Evolutionary conservation across 2,797 vertebrate genomes (phyloP).

Genomic region (Scleropages formosus): DNA sequence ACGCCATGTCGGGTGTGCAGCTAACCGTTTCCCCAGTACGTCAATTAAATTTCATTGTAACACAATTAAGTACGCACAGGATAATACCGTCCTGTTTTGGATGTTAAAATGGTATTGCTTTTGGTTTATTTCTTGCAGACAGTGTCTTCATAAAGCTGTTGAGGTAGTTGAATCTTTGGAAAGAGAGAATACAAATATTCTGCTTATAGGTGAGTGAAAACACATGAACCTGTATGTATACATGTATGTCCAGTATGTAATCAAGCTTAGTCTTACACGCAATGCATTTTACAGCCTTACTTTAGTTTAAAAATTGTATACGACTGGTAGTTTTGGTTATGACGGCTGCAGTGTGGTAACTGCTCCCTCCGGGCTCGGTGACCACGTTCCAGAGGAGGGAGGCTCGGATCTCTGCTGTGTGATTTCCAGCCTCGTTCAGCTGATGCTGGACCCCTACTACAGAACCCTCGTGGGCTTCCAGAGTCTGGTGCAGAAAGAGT

Average conservation of each 20-base stretch:
- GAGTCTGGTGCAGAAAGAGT: constrained; percentile 84
- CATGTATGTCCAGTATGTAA: too few relatives aligned
- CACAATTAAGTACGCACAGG: too few relatives aligned
- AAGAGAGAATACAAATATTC: constrained; percentile 73
- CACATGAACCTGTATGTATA: neutral
- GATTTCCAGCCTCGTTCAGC: constrained; percentile 79
- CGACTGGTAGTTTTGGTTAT: neutral
- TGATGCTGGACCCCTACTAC: constrained; percentile 83
- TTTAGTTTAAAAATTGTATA: neutral
- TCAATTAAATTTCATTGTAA: too few relatives aligned
- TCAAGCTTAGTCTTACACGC: neutral
- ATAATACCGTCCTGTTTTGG: neutral
- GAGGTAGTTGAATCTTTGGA: constrained; percentile 78
- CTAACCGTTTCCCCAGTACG: too few relatives aligned
- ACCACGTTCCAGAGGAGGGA: constrained; percentile 52
- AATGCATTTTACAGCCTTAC: constrained; percentile 1
- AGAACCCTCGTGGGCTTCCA: constrained; percentile 80
- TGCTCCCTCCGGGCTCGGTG: too few relatives aligned
- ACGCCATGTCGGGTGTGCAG: too few relatives aligned
- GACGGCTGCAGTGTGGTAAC: neutral
- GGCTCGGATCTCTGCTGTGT: constrained; percentile 77
- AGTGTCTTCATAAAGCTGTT: constrained; percentile 79
- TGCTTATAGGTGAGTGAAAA: constrained; percentile 74
- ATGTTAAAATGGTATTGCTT: neutral
- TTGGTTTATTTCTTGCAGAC: constrained; percentile 54